These are phyloP conservation scores for Cyprinodon tularosa DNA, from an alignment of 2,113 vertebrate genomes.

Conservation along the genomic window DNA sequence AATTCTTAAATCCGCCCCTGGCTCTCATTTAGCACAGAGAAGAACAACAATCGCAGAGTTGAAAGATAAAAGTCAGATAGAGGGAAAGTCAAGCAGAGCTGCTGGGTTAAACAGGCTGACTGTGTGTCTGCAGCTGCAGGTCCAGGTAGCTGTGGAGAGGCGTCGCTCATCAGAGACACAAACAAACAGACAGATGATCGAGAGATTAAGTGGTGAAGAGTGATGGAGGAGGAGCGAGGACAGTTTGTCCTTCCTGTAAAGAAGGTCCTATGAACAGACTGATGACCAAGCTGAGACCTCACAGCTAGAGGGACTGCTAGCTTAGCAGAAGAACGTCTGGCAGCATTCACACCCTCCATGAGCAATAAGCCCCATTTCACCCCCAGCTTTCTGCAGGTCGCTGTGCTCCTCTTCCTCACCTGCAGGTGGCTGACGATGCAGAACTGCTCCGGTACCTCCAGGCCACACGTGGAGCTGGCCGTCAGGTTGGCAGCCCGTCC, in stretches of 20 bases:
- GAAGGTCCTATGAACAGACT: not conserved
- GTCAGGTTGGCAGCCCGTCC: slow-evolving; percentile 77
- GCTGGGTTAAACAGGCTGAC: slow-evolving; percentile 6
- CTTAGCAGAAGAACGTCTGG: not conserved
- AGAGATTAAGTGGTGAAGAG: slow-evolving; percentile 34
- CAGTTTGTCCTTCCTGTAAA: not conserved
- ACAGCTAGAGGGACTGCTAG: no score
- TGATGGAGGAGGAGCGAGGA: slow-evolving; percentile 23
- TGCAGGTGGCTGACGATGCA: slow-evolving; percentile 88
- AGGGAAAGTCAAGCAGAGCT: no score
- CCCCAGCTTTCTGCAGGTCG: not conserved
- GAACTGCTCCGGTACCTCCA: slow-evolving; percentile 76
- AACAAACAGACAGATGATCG: slow-evolving; percentile 51
- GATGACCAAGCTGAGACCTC: not conserved
- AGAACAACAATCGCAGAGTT: not conserved
- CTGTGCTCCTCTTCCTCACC: slow-evolving; percentile 56
- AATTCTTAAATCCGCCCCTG: not conserved
- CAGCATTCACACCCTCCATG: not conserved
- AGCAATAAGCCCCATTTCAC: not conserved
- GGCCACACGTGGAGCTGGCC: slow-evolving; percentile 83
- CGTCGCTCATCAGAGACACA: slow-evolving; percentile 38
- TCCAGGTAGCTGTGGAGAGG: not conserved
- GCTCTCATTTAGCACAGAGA: not conserved
- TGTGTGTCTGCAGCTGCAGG: slow-evolving; percentile 49
- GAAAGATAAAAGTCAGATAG: not conserved